Evolutionary conservation across 2,888 invertebrate genomes (phyloP).

Genomic region (Limnephilus rhombicus): DNA sequence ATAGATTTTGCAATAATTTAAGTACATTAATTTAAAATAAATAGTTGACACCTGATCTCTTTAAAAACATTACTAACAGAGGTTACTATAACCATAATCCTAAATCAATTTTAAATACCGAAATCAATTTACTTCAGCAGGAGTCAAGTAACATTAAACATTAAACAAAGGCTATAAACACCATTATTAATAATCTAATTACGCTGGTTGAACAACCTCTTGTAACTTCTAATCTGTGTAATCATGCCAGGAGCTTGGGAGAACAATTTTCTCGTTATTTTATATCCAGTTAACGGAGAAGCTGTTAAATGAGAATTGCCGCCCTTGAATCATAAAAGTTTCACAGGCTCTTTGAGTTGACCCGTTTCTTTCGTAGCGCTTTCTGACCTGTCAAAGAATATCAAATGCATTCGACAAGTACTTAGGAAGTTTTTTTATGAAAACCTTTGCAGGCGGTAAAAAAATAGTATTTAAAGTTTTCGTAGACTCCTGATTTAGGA

Average conservation of each 20-base stretch:
- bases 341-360: not conserved
- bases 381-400: not conserved
- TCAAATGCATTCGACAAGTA: not conserved
- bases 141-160: not conserved
- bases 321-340: not conserved
- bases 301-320: slow-evolving; percentile 12
- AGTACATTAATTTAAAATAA: not conserved
- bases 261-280: slow-evolving; percentile 42
- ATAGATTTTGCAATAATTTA: too few species aligned
- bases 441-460: not conserved
- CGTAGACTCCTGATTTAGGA: too few species aligned
- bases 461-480: not conserved
- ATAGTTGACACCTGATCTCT: not conserved
- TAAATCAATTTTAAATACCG: not conserved
- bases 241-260: not conserved
- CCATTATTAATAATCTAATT: slow-evolving; percentile 16
- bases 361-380: not conserved
- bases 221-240: slow-evolving; percentile 12
- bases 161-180: not conserved
- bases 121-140: not conserved
- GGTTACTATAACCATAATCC: not conserved
- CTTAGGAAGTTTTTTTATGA: not conserved
- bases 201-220: not conserved
- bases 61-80: not conserved
- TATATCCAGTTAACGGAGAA: slow-evolving; percentile 9